Conservation (phyloP, 2,888 invertebrate genomes). For the Drosophila vallismaia region DNA sequence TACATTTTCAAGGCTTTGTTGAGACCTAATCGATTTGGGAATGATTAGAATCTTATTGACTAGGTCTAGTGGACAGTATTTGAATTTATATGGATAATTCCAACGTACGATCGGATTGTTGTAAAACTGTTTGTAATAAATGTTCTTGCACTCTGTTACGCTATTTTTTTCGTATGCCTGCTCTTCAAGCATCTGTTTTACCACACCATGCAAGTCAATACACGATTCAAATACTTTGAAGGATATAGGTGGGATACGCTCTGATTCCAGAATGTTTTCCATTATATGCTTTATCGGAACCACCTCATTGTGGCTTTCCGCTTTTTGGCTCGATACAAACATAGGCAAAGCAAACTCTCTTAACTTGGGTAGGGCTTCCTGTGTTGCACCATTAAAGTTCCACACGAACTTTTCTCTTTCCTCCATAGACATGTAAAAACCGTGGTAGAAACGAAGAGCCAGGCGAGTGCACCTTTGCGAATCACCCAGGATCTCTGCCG, state of each 20-base stretch:
- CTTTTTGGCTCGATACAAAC: too few species aligned
- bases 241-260: constrained; percentile 27
- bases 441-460: background rate
- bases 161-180: constrained; percentile 9
- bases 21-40: constrained; percentile 10
- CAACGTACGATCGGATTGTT: constrained; percentile 34
- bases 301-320: background rate
- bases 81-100: constrained; percentile 20
- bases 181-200: constrained; percentile 41
- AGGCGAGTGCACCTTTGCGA: background rate
- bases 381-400: constrained; percentile 1
- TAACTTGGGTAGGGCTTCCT: background rate
- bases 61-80: constrained; percentile 22
- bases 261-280: background rate
- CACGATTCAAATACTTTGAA: constrained; percentile 34
- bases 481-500: background rate
- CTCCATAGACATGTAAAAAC: background rate
- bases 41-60: constrained; percentile 30
- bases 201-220: constrained; percentile 38
- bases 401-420: background rate
- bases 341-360: constrained; percentile 23
- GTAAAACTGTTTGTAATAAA: constrained; percentile 46
- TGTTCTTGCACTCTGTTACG: constrained; percentile 20
- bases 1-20: background rate
- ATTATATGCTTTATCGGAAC: background rate